Base-by-base conservation (phyloP, 2,113 vertebrate genomes). In the Pavo muticus region DNA sequence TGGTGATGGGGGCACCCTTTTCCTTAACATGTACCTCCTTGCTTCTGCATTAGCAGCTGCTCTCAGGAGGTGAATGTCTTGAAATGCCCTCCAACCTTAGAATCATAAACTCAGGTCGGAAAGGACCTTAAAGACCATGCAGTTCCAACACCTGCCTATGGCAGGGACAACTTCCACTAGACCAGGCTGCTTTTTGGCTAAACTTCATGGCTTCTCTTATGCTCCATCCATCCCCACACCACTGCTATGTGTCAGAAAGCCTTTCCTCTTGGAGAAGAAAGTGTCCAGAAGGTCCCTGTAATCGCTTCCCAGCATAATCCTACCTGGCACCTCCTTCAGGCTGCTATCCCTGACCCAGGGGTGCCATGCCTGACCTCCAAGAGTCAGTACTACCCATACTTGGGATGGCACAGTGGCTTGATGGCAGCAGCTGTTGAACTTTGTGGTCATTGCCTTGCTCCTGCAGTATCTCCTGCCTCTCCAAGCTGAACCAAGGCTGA, bases 351-450 rank as follows among this genome's bases (percentile, higher is more conserved):
- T 67, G 32, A 13, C 19, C 14, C 57, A 32, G 29, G 37, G 44
- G 29, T 30, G 27, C 65, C 3, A 2, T 47, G 19, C 42, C n/a
- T 35, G n/a, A 8, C 30, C 81, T 57, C 37, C 39, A 29, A 0
- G 50, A 50, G 29, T 8, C 59, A 57, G 39, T 7, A 18, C 39
- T 56, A 23, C 37, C 64, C 45, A 6, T 42, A 40, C 24, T 24
- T 13, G n/a, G 17, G 15, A 6, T 21, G 18, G 20, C 0, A 2
- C 2, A 11, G 4, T 40, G 61, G 37, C 16, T 18, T 40, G 3
- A 42, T 29, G 21, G 32, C 48, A 80, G 44, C 48, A 32, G 18
- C 42, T 39, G 23, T 37, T 71, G 37, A 59, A 32, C 52, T n/a
- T 72, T 8, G 18, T 54, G 47, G 59, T 25, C 13, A 18, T 19